Evolutionary conservation across 2,888 invertebrate genomes (phyloP).

Genomic region (Villa cingulata): DNA sequence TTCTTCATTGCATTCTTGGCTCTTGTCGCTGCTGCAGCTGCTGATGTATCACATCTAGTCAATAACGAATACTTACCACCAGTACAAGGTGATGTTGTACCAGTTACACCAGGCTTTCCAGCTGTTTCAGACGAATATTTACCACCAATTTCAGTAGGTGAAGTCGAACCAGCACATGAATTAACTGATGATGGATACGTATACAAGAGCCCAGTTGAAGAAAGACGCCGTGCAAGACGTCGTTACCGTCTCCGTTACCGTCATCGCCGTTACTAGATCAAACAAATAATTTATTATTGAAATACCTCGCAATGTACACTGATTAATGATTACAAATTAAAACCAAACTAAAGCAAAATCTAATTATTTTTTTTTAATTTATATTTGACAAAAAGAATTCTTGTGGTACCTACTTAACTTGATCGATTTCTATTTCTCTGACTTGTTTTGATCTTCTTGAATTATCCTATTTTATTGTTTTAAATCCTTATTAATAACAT

Average conservation of each 20-base stretch:
- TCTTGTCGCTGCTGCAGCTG: constrained; percentile 1
- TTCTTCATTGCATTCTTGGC: background rate
- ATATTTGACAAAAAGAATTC: too few species aligned
- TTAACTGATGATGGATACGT: constrained; percentile 2
- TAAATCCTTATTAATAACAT: too few species aligned
- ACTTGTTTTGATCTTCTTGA: too few species aligned
- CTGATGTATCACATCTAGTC: constrained; percentile 1
- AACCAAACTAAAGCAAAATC: too few species aligned
- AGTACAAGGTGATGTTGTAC: background rate
- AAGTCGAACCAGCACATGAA: constrained; percentile 3
- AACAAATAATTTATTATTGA: too few species aligned
- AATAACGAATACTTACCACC: constrained; percentile 3
- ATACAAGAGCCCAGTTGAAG: constrained; percentile 2
- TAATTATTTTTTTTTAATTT: too few species aligned
- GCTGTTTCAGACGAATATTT: constrained; percentile 1
- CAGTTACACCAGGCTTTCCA: background rate
- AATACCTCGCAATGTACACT: background rate
- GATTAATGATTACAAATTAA: background rate
- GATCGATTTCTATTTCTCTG: too few species aligned
- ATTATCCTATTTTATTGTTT: too few species aligned
- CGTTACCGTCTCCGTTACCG: background rate
- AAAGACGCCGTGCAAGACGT: background rate
- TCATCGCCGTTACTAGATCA: background rate
- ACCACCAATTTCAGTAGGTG: background rate
- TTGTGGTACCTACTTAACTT: too few species aligned